Evolutionary conservation across 1,140 invertebrate species (phyloP), one percentile per base, ranked within the genome.

Genomic region (Colletes gigas): DNA sequence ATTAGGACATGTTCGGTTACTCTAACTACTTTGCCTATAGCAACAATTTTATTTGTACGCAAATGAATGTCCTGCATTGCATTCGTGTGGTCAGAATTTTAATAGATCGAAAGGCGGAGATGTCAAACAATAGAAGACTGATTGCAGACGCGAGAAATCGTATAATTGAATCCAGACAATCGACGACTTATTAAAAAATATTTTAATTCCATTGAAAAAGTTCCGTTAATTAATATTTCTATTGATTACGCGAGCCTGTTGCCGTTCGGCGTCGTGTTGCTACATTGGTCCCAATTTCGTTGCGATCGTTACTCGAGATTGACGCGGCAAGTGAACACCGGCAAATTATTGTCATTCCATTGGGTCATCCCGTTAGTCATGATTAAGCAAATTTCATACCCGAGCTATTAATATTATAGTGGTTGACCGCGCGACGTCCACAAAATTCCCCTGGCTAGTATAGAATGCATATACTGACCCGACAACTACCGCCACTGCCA

Each of bases 391-490:
- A 88, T 87, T 88, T 82, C 81, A 82, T 87, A 88, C 74, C 69
- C 68, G 55, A 59, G 59, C 81, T 80, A 84, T 88, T 88, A 88
- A 88, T 88, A 86, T 88, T 84, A 86, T 76, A 88, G 78, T 50
- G 69, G 78, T 70, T 84, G 82, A 83, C 77, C 84, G 77, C 74
- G 57, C 71, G 75, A 83, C 83, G 82, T 87, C 76, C 86, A 88
- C 87, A 88, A 88, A 88, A 88, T 87, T 88, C 87, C 87, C 87
- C 65, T 75, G 77, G 72, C 86, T 88, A 86, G 82, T 88, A 88
- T 86, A 88, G 78, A 86, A 88, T 88, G 83, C 84, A 88, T 86
- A 52, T 65, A 82, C 83, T 83, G 78, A 84, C 74, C 79, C 72
- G 80, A 73, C 85, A 85, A 82, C 83, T 73, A 55, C 81, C 63